Evolutionary conservation across 1,140 invertebrate genomes (phyloP), one percentile per base, ranked within the genome.

Genomic region (Pomacea maculata): DNA sequence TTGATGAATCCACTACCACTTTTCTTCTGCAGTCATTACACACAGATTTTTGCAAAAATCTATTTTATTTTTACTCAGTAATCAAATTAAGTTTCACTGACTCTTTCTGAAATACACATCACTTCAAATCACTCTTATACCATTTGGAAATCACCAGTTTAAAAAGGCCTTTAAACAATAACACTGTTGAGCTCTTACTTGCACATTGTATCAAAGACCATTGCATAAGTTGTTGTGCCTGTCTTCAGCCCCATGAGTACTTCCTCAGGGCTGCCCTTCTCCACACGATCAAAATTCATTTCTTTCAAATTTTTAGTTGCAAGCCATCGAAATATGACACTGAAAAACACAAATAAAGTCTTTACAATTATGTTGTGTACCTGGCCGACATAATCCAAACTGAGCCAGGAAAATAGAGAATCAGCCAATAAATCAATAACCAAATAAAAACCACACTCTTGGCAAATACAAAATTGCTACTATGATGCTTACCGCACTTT

Each of bases 251-350:
- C 89, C 86, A 92, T 88, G 12, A 92, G 84, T 34, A 92, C 90
- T 77, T 91, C 90, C 72, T 92, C 91, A 21, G 91, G 91, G 61
- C 89, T 90, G 54, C 87, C 90, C 79, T 87, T 85, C 74, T 88
- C 86, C 17, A 89, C 87, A 70, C 88, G 87, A 78, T 89, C 86
- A 86, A 92, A 92, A 72, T 89, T 86, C 82, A 92, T 88, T 77
- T 90, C 87, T 68, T 88, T 89, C 83, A 92, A 82, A 82, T 92
- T 90, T 82, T 91, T 92, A 11, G 90, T 91, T 67, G 90, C 91
- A 79, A 92, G 80, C 91, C 91, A 92, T n/a, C 90, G 86, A 86
- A 92, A 92, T 52, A 92, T 91, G 25, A 90, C 90, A 86, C 91
- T 91, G 85, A 34, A 86, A 85, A 81, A 83, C 71, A 75, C 80